phyloP scores from a whole-genome alignment of 1,140 invertebrate species.

The Drosophila bocki region DNA sequence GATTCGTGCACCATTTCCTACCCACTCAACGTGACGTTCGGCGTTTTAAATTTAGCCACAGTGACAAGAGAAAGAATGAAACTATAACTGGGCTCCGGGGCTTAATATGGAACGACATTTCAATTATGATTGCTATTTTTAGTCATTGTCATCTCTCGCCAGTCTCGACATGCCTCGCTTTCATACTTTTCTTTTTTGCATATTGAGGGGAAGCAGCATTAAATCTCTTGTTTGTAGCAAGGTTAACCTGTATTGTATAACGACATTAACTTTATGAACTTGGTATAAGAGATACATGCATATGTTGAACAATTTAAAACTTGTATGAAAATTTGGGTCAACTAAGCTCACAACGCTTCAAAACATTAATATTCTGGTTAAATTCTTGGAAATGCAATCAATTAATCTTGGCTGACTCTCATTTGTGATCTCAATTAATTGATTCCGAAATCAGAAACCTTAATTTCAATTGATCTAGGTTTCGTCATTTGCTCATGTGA shows the following conservation, averaged over 20 bases:
- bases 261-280: not conserved
- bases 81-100: slow-evolving; percentile 39
- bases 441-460: slow-evolving; percentile 2
- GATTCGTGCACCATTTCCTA: slow-evolving; percentile 63
- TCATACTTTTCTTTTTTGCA: slow-evolving; percentile 61
- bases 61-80: slow-evolving; percentile 41
- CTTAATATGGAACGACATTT: slow-evolving; percentile 79
- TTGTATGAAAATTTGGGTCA: slow-evolving; percentile 13
- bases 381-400: not conserved
- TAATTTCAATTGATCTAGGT: slow-evolving; percentile 5
- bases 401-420: slow-evolving; percentile 5
- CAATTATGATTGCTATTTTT: slow-evolving; percentile 80
- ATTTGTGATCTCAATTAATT: slow-evolving; percentile 6
- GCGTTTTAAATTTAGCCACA: slow-evolving; percentile 78
- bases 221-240: slow-evolving; percentile 48
- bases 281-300: not conserved
- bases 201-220: slow-evolving; percentile 45
- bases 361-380: not conserved
- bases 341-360: not conserved
- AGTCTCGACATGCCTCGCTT: slow-evolving; percentile 35
- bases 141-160: slow-evolving; percentile 73
- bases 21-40: slow-evolving; percentile 61
- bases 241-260: slow-evolving; percentile 52
- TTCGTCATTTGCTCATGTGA: not conserved
- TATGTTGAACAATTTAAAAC: not conserved